Percentiles rank a stretch among this genome's conserved stretches.
phyloP scores from a whole-genome alignment of 1,140 invertebrate species.

The Carposina sasakii region DNA sequence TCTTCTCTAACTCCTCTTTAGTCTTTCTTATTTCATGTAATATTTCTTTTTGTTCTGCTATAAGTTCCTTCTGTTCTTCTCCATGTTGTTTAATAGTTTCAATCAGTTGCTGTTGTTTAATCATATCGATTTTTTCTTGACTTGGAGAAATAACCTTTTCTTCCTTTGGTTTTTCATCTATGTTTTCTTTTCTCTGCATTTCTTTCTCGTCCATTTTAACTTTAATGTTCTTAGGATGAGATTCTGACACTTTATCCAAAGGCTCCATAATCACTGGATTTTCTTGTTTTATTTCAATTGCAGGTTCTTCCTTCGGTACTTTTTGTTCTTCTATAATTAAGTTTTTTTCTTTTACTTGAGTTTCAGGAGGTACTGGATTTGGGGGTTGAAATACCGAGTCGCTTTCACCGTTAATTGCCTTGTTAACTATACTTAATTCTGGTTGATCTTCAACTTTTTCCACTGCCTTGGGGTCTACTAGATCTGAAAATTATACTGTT shows the following conservation, averaged over 20 bases:
- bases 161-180: slow-evolving; percentile 23
- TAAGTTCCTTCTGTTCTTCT: slow-evolving; percentile 72
- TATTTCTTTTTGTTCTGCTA: slow-evolving; percentile 75
- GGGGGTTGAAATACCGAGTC: slow-evolving; percentile 66
- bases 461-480: too few relatives aligned
- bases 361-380: slow-evolving; percentile 60
- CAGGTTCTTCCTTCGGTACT: slow-evolving; percentile 6
- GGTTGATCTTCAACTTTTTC: too few relatives aligned
- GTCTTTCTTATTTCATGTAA: slow-evolving; percentile 72
- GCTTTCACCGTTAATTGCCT: too few relatives aligned
- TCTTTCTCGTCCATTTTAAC: slow-evolving; percentile 34
- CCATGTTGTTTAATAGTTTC: slow-evolving; percentile 75
- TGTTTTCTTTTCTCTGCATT: slow-evolving; percentile 31
- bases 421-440: too few relatives aligned
- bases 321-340: too few relatives aligned
- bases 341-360: slow-evolving; percentile 41
- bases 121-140: slow-evolving; percentile 38
- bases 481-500: too few relatives aligned
- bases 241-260: slow-evolving; percentile 35
- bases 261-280: slow-evolving; percentile 7
- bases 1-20: slow-evolving; percentile 64
- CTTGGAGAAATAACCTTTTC: slow-evolving; percentile 18
- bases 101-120: slow-evolving; percentile 68
- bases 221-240: slow-evolving; percentile 45
- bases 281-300: neutral